Base-by-base conservation (phyloP, 2,113 vertebrate genomes). In the Ptyas mucosa region DNA sequence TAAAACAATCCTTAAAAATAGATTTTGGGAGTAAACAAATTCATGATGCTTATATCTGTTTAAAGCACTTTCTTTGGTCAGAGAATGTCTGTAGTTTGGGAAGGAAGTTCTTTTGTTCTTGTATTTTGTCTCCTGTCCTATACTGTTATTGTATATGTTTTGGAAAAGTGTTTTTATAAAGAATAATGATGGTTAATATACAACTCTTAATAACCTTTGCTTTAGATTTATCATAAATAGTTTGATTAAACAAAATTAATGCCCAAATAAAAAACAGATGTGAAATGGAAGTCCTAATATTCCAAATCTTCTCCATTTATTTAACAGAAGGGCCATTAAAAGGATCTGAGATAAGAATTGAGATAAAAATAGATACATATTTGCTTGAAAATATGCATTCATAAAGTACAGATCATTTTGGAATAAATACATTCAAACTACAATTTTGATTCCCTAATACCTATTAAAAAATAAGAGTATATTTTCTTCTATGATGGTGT, bases 21-120 rank as follows among this genome's bases (percentile, higher is more conserved):
- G 89, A 94, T 95, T 97, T 61, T 85, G 93, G 52, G 90, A 75
- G 86, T 94, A 89, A 94, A 95, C 75, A 91, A 86, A 24, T 91
- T 94, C 92, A 94, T 95, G 90, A 92, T 94, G 58, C 52, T 34
- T 88, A 69, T 92, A 58, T 89, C 85, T 87, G 90, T 87, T 95
- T 29, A 92, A 89, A 14, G 8, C 14, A 95, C 29, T 39, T 93
- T 57, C 88, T 26, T 94, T 89, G 88, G 15, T 18, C 10, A 39
- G 29, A 20, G 75, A 91, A 94, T 75, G 49, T 21, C 24, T 92
- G 52, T 87, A 86, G 69, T 52, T 95, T 94, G 46, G 49, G 8
- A 85, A 89, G 43, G 29, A 85, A 52, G 90, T 92, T 90, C 89
- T 89, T 93, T 90, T 46, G 88, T 81, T 92, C 91, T 52, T 43